These are phyloP conservation scores for Drosophila kambysellisi DNA, from an alignment of 2,888 invertebrate species.

Conservation along the genomic window DNA sequence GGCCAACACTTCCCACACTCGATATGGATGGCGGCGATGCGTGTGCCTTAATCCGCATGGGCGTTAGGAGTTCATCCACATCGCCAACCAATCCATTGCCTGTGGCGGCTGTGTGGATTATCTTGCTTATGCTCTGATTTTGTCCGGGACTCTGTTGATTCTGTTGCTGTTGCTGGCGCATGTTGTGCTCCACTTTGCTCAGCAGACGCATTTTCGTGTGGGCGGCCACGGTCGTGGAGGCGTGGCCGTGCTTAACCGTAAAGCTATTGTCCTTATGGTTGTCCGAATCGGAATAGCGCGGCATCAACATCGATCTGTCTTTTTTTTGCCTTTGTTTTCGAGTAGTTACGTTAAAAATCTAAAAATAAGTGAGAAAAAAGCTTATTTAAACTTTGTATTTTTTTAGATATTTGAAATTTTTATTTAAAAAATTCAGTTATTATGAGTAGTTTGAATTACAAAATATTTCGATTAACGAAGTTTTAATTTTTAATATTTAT, in stretches of 20 bases:
- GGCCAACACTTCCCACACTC: constrained; percentile 18
- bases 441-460: not conserved
- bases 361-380: not conserved
- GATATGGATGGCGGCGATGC: constrained; percentile 19
- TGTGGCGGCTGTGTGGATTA: constrained; percentile 69
- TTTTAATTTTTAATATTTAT: not conserved
- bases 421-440: not conserved
- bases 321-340: constrained; percentile 1
- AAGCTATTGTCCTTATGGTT: constrained; percentile 52
- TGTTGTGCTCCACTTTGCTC: constrained; percentile 76
- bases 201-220: constrained; percentile 73
- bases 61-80: constrained; percentile 78
- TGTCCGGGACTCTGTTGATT: constrained; percentile 26
- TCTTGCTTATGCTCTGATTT: constrained; percentile 62
- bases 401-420: not conserved
- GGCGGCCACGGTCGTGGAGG: constrained; percentile 67
- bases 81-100: constrained; percentile 73
- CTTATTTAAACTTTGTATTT: not conserved
- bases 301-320: constrained; percentile 72
- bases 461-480: not conserved
- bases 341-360: constrained; percentile 42
- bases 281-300: constrained; percentile 61
- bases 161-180: constrained; percentile 66
- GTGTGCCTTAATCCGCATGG: constrained; percentile 61
- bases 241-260: constrained; percentile 34